These are phyloP conservation scores for Phrynocephalus versicolor DNA, from an alignment of 2,113 vertebrate species.

Conservation along the genomic window DNA sequence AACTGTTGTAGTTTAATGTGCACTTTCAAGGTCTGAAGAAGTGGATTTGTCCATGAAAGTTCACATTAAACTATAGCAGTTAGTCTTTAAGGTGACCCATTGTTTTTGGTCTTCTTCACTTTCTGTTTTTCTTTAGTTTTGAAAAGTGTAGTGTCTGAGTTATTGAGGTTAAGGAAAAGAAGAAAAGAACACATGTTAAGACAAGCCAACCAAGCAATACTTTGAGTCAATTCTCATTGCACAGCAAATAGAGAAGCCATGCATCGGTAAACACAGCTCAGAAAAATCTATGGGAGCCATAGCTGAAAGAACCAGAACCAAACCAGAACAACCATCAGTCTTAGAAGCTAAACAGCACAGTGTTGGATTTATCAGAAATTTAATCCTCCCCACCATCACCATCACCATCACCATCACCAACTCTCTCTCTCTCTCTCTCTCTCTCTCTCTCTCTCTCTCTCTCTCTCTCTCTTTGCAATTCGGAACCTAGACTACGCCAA, in stretches of 20 bases:
- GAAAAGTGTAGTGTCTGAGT: not conserved
- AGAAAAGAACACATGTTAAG: not conserved
- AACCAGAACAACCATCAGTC: not conserved
- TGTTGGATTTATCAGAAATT: not conserved
- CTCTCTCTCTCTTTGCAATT: not conserved
- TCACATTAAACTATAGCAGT: too few species aligned
- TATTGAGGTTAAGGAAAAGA: not conserved
- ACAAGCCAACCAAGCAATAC: not conserved
- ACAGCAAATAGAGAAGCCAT: not conserved
- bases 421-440: too few species aligned
- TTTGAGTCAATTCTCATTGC: not conserved
- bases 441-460: too few species aligned
- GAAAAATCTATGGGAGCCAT: not conserved
- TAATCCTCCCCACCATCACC: too few species aligned
- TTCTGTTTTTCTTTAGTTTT: too few species aligned
- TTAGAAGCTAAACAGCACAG: not conserved
- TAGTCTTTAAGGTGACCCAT: too few species aligned
- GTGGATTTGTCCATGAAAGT: too few species aligned
- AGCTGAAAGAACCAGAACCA: too few species aligned
- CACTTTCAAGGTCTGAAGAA: too few species aligned
- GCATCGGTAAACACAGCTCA: not conserved
- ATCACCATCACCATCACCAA: too few species aligned
- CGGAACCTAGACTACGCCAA: not conserved
- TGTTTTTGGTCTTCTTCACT: too few species aligned
- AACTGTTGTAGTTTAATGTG: too few species aligned